phyloP scores from a whole-genome alignment of 1,140 invertebrate species.

The Pteromalus puparum region DNA sequence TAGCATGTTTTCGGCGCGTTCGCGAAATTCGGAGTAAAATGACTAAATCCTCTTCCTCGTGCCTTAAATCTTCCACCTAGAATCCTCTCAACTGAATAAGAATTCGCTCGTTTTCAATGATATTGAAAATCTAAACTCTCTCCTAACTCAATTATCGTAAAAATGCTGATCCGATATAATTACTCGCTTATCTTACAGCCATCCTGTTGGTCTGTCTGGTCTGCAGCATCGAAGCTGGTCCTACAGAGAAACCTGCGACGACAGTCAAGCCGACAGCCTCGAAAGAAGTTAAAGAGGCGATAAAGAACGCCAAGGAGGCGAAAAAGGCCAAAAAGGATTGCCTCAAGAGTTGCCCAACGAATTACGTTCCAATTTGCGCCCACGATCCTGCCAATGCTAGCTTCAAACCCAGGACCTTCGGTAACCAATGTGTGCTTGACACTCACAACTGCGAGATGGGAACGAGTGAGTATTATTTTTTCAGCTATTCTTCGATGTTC shows the following conservation, averaged over 20 bases:
- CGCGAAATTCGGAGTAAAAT: not conserved
- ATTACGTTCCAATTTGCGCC: constrained; percentile 67
- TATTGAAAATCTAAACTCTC: too few relatives aligned
- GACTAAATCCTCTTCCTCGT: not conserved
- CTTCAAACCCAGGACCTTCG: constrained; percentile 66
- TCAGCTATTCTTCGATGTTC: constrained; percentile 33
- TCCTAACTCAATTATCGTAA: too few relatives aligned
- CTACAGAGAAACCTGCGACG: constrained; percentile 13
- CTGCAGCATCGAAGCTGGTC: constrained; percentile 13
- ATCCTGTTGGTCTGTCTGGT: constrained; percentile 16
- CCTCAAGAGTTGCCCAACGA: constrained; percentile 57
- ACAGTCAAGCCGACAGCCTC: constrained; percentile 59
- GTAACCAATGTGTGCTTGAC: constrained; percentile 64
- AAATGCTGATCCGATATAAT: not conserved
- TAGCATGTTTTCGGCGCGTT: constrained; percentile 13
- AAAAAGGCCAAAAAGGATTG: constrained; percentile 69
- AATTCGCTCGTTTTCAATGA: too few relatives aligned
- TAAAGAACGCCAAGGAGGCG: constrained; percentile 67
- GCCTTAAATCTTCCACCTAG: too few relatives aligned
- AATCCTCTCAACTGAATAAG: too few relatives aligned
- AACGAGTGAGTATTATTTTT: constrained; percentile 62
- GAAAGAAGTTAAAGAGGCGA: constrained; percentile 69
- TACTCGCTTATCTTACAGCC: not conserved
- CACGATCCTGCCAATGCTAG: constrained; percentile 65
- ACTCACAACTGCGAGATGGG: constrained; percentile 68